Base-by-base conservation (phyloP, 2,113 vertebrate species). In the Bucco capensis region DNA sequence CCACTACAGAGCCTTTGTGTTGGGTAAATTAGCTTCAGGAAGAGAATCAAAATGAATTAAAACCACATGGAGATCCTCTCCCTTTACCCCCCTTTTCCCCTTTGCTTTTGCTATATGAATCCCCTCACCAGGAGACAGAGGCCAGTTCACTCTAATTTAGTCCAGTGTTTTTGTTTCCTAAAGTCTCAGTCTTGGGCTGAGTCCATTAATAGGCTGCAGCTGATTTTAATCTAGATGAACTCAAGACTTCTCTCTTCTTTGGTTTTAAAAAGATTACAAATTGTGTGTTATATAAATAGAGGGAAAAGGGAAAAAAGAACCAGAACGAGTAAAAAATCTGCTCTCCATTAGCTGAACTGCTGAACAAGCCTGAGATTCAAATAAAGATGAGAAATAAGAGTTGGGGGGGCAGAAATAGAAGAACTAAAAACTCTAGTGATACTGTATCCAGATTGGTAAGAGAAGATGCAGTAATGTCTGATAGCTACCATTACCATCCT, bases 151-250 rank as follows among this genome's bases (percentile, higher is more conserved):
- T 96, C 94, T 97, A 97, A 97, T 97, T 97, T 95, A 95, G 96
- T 93, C 94, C 96, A 97, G 93, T 97, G 96, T 97, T 98, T 97
- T 97, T 96, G 93, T 97, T 98, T 97, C 97, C 96, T 97, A 94
- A 97, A 97, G 92, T 97, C 94, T 77, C 96, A 94, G 88, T 97
- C 90, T 96, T 97, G 96, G 96, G 90, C 86, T 83, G 89, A 91
- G 91, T 95, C 96, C 97, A 97, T 97, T 97, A 97, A 97, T 97
- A 97, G 92, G 92, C 93, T 97, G 96, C 97, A 97, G 96, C 96
- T 97, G 97, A 98, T 97, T 97, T 97, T 97, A 96, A 97, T 97
- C 96, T 96, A 95, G 96, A 97, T 97, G 96, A 97, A 96, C 95
- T 96, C 97, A 97, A 96, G 95, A 93, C 92, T 93, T 70, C 90